Evolutionary conservation across 2,888 invertebrate genomes (phyloP), one percentile per base, ranked within the genome.

Genomic region (Cephalotes varians): DNA sequence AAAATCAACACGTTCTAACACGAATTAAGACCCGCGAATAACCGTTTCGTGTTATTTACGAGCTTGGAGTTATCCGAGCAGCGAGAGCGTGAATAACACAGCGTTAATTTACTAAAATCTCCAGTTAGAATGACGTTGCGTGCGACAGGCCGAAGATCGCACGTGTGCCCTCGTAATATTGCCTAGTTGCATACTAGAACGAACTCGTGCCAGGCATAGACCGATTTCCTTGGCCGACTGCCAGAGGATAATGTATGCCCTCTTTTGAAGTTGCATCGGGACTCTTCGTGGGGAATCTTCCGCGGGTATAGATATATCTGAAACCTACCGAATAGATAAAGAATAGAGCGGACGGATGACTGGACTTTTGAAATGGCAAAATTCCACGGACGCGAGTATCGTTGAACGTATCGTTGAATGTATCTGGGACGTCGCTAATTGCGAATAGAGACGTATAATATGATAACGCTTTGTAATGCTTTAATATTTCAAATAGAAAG

Each of bases 221-320:
- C 81, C 86, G 87, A 91, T 91, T 90, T 90, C 81, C 90, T 89
- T 92, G 91, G 91, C 87, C 76, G 62, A n/a, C 83, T 58, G 91
- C 91, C 91, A 92, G 88, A 83, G 81, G 71, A 88, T 90, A 89
- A 91, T 90, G 87, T 90, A 90, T 91, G 87, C 86, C 86, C 88
- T 87, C 91, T 90, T 91, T 90, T 90, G 87, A 91, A 86, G 86
- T 76, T 80, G 82, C 44, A 34, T n/a, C 28, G 28, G 25, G 40
- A 15, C n/a, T 40, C 65, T 84, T 83, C 67, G 67, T 64, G 85
- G n/a, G n/a, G 60, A 72, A 65, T 82, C 77, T 77, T 82, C 65
- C 34, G 54, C 37, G 34, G 74, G 51, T 81, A 73, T 56, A 73
- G 56, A 65, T 65, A 65, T 44, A 44, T 65, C 10, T 65, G 25